Conservation (phyloP, 1,140 invertebrate species). For the Saccostrea echinata region DNA sequence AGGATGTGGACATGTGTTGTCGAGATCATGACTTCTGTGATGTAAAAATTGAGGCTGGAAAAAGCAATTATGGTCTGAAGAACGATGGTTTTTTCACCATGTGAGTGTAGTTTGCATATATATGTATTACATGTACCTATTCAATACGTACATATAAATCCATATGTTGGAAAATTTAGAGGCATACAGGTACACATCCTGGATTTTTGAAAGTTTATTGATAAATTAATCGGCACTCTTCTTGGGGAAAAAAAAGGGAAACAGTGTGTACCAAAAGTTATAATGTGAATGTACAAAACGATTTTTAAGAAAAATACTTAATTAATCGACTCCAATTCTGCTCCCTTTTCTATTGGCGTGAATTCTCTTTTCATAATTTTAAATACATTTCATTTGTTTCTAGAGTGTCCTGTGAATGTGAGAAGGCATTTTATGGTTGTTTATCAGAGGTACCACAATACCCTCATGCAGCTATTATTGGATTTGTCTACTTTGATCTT, state of each 20-base stretch:
- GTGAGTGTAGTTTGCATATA: neutral
- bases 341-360: no score
- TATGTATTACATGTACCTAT: neutral
- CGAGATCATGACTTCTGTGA: slow-evolving; percentile 90
- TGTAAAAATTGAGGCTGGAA: slow-evolving; percentile 62
- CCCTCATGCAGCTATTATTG: neutral
- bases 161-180: no score
- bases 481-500: neutral
- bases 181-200: no score
- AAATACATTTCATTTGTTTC: neutral
- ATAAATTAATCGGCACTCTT: no score
- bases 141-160: no score
- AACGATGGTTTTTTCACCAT: slow-evolving; percentile 14
- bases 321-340: no score
- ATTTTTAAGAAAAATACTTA: no score
- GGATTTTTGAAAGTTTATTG: no score
- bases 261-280: no score
- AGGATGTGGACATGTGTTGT: slow-evolving; percentile 90
- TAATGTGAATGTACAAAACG: no score
- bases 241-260: no score
- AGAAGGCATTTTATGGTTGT: neutral
- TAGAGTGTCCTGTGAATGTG: neutral
- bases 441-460: neutral
- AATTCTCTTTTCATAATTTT: no score
- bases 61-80: slow-evolving; percentile 2